phyloP scores from a whole-genome alignment of 2,797 vertebrate species.

The Enteromius trimaculatus region DNA sequence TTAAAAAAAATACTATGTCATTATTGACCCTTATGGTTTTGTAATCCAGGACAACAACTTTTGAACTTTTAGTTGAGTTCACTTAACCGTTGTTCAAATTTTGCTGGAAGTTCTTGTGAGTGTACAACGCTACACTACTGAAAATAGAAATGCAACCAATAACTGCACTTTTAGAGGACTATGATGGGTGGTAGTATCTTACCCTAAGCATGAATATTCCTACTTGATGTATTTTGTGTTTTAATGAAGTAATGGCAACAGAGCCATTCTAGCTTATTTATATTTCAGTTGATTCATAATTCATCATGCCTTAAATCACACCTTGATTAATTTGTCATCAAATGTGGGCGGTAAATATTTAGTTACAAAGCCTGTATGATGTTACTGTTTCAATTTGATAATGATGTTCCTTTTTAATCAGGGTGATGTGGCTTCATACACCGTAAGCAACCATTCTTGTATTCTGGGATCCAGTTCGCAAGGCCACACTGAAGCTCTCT shows the following conservation, averaged over 20 bases:
- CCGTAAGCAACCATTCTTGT: not conserved
- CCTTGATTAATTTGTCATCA: constrained; percentile 19
- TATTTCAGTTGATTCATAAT: constrained; percentile 43
- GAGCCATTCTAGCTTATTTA: not conserved
- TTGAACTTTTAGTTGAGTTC: too few species aligned
- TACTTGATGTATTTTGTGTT: not conserved
- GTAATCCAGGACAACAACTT: too few species aligned
- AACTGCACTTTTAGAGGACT: too few species aligned
- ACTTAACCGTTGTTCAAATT: too few species aligned
- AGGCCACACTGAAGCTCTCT: not conserved
- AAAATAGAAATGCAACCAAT: too few species aligned
- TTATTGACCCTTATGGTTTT: too few species aligned
- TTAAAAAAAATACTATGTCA: too few species aligned
- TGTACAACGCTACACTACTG: too few species aligned
- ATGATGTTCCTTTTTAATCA: constrained; percentile 38
- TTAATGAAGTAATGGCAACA: not conserved
- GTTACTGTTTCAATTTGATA: constrained; percentile 19
- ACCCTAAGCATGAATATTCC: not conserved
- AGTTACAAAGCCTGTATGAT: constrained; percentile 30
- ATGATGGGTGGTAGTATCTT: not conserved
- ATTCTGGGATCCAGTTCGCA: constrained; percentile 2
- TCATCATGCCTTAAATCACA: not conserved
- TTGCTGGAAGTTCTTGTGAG: too few species aligned
- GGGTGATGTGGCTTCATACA: constrained; percentile 17
- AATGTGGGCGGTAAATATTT: constrained; percentile 11